A percentile compares a stretch with the other conserved stretches of the same genome.
Conservation (phyloP, 1,140 invertebrate species). For the Epicauta chinensis region DNA sequence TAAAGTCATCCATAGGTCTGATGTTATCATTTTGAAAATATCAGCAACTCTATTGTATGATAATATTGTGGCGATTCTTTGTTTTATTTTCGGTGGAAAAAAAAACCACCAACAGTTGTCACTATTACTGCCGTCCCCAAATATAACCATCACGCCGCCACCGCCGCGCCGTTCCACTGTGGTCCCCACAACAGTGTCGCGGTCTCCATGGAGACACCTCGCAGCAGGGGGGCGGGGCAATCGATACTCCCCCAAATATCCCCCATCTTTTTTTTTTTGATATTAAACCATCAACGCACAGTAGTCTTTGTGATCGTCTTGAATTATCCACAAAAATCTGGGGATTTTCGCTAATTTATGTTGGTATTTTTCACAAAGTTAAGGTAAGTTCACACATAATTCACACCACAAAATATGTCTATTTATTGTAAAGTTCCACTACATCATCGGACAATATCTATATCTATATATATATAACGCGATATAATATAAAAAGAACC, state of each 20-base stretch:
- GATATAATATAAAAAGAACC: constrained; percentile 33
- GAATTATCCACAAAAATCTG: too few species aligned
- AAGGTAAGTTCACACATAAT: too few species aligned
- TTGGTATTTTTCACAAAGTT: too few species aligned
- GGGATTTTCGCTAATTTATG: too few species aligned
- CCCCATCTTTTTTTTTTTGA: constrained; percentile 4
- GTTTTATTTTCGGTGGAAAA: too few species aligned
- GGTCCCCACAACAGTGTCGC: constrained; percentile 39
- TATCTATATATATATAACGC: constrained; percentile 25
- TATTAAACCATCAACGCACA: too few species aligned
- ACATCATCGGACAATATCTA: constrained; percentile 30
- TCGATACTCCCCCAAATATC: constrained; percentile 38
- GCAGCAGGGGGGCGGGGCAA: constrained; percentile 40
- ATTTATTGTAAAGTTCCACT: constrained; percentile 25
- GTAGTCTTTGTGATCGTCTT: too few species aligned
- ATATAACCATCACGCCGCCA: background rate
- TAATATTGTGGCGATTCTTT: too few species aligned
- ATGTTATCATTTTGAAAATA: too few species aligned
- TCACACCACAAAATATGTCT: constrained; percentile 6
- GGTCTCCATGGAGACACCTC: constrained; percentile 41
- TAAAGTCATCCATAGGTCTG: too few species aligned
- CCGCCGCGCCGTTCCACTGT: constrained; percentile 14
- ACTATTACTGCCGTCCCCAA: background rate
- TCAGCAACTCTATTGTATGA: too few species aligned
- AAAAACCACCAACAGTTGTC: too few species aligned